These are phyloP conservation scores for Callimorpha dominula DNA, from an alignment of 2,888 invertebrate genomes.

Conservation along the genomic window DNA sequence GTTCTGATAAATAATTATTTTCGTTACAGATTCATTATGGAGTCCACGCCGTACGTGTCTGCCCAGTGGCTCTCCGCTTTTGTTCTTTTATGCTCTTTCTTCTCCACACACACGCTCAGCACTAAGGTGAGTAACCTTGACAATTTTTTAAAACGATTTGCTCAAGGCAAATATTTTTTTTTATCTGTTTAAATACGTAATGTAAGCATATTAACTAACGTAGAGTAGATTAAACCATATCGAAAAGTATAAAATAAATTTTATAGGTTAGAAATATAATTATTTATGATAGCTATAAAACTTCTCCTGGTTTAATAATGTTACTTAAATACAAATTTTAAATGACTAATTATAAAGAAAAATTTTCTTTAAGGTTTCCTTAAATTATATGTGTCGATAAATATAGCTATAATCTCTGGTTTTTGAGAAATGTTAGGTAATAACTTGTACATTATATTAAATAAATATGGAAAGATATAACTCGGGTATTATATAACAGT, in stretches of 20 bases:
- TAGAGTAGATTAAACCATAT: not conserved
- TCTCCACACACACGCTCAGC: conserved; percentile 75
- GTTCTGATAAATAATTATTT: conserved; percentile 12
- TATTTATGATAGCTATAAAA: not conserved
- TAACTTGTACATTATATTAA: conserved; percentile 24
- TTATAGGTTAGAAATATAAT: not conserved
- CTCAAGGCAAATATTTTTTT: not conserved
- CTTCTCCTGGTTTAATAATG: not conserved
- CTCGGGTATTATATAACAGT: not conserved
- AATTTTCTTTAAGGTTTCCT: conserved; percentile 2
- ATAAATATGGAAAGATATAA: conserved; percentile 6
- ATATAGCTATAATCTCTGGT: conserved; percentile 28
- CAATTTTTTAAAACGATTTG: not conserved
- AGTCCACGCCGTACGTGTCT: conserved; percentile 71
- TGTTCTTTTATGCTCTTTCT: conserved; percentile 77
- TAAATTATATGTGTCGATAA: conserved; percentile 14
- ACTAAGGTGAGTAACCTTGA: conserved; percentile 72
- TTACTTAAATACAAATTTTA: not conserved
- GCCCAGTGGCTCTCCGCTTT: conserved; percentile 78
- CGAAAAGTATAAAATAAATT: too few species aligned
- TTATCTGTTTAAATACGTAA: not conserved
- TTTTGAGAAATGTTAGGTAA: conserved; percentile 22
- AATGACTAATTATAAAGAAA: not conserved
- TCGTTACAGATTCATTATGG: conserved; percentile 76
- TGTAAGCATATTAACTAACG: not conserved